Conservation (phyloP, 1,140 invertebrate species). For the Procambarus clarkii region DNA sequence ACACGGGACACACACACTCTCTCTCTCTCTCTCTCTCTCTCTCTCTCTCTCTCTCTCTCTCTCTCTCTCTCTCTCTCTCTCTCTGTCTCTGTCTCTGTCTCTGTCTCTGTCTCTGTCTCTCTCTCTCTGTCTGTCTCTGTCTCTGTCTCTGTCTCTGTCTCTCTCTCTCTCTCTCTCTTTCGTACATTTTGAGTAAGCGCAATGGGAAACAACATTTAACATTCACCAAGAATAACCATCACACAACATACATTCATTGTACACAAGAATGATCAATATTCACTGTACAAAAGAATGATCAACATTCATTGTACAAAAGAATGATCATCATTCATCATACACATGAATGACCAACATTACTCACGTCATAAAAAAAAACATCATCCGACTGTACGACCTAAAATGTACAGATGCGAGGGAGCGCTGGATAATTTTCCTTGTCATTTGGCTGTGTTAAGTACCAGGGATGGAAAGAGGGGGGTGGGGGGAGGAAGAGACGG, state of each 20-base stretch:
- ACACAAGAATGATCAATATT: not conserved
- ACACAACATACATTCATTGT: too few relatives aligned
- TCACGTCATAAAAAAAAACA: not conserved
- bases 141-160: too few relatives aligned
- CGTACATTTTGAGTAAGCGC: too few relatives aligned
- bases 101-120: too few relatives aligned
- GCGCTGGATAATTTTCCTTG: not conserved
- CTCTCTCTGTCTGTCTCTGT: too few relatives aligned
- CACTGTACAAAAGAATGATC: not conserved
- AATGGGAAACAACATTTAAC: too few relatives aligned
- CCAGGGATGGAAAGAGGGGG: not conserved
- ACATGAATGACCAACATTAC: not conserved
- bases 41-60: not conserved
- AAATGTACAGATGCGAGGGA: not conserved
- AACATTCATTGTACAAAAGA: not conserved
- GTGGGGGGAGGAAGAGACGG: not conserved
- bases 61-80: not conserved
- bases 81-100: too few relatives aligned
- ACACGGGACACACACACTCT: too few relatives aligned
- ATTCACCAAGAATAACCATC: too few relatives aligned
- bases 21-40: too few relatives aligned
- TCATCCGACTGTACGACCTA: not conserved
- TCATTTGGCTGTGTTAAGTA: not conserved
- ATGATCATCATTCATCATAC: not conserved
- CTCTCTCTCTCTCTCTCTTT: too few relatives aligned